Conservation (phyloP, 2,113 vertebrate species). For the Calyptomena viridis region DNA sequence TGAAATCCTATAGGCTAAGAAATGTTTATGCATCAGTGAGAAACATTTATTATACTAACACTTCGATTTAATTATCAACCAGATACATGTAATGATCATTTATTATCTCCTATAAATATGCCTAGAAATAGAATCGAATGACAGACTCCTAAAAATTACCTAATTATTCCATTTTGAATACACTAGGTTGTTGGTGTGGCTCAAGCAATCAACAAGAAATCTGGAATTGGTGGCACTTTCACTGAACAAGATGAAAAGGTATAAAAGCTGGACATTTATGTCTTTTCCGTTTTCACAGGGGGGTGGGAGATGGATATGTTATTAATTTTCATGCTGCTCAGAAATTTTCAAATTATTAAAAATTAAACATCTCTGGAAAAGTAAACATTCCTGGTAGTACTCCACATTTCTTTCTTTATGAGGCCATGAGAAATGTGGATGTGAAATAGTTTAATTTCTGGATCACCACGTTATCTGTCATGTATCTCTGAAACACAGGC, state of each 20-base stretch:
- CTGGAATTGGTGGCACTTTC: constrained; percentile 86
- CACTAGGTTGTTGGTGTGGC: constrained; percentile 94
- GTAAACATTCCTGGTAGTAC: not conserved
- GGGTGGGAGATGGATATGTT: not conserved
- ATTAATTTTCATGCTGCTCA: not conserved
- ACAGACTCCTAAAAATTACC: not conserved
- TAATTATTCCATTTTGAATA: not conserved
- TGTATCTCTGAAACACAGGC: not conserved
- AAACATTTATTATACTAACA: not conserved
- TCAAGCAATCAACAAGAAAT: constrained; percentile 98
- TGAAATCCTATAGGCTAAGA: not conserved
- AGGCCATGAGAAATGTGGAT: not conserved
- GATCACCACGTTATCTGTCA: not conserved
- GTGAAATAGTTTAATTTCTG: not conserved
- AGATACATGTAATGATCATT: not conserved
- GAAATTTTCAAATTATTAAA: not conserved
- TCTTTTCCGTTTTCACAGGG: not conserved
- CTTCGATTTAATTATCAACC: not conserved
- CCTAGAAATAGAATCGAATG: not conserved
- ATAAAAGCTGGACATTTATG: not conserved
- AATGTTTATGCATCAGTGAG: not conserved
- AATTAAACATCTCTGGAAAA: not conserved
- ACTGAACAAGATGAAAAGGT: constrained; percentile 98
- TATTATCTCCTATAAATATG: not conserved
- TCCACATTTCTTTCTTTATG: not conserved